These are phyloP conservation scores for Cyprinella venusta DNA, from an alignment of 2,797 vertebrate species.

Conservation along the genomic window DNA sequence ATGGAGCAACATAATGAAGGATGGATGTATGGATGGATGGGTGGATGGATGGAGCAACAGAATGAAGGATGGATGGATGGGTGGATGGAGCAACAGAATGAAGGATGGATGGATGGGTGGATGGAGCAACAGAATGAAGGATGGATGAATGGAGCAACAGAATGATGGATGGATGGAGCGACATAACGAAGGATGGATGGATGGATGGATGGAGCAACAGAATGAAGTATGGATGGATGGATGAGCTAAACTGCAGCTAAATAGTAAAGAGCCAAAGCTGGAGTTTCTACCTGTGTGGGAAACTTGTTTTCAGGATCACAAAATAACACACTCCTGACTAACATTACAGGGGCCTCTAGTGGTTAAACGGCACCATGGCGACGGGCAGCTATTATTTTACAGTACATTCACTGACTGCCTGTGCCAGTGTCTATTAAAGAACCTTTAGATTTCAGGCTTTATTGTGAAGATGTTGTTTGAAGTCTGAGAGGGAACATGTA, in stretches of 20 bases:
- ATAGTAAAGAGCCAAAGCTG: not conserved
- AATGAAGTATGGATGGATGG: not conserved
- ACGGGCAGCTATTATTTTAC: not conserved
- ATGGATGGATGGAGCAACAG: no score
- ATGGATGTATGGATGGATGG: no score
- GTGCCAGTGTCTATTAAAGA: constrained; percentile 23
- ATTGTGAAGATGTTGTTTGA: constrained; percentile 48
- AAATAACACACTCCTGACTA: constrained; percentile 7
- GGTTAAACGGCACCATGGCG: constrained; percentile 40
- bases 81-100: no score
- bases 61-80: no score
- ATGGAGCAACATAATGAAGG: no score
- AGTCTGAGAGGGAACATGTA: constrained; percentile 37
- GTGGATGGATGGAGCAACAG: no score
- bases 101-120: no score
- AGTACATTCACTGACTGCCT: constrained; percentile 31
- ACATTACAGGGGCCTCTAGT: constrained; percentile 55
- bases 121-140: no score
- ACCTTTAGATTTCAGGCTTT: constrained; percentile 17
- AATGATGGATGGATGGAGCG: not conserved
- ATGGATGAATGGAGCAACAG: no score
- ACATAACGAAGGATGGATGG: not conserved
- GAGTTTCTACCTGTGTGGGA: constrained; percentile 14
- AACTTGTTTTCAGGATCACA: not conserved
- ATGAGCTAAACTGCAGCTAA: not conserved